Percentiles rank a stretch among this genome's conserved stretches.
phyloP scores from a whole-genome alignment of 1,140 invertebrate genomes.

The Musca vetustissima region DNA sequence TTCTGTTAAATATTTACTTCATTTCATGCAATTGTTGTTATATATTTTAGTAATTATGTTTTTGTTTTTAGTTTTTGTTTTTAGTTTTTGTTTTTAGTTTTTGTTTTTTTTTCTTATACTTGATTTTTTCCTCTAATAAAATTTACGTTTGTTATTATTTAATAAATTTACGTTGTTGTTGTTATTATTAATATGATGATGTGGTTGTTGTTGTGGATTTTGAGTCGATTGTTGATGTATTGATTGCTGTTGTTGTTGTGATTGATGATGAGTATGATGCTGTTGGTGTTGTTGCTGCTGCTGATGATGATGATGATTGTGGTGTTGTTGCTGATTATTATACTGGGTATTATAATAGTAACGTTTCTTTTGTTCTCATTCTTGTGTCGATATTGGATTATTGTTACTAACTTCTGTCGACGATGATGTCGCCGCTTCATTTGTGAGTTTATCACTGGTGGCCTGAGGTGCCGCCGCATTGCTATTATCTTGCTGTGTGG shows the following conservation, averaged over 20 bases:
- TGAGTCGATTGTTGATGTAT: background rate
- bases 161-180: conserved; percentile 19
- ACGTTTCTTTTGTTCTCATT: conserved; percentile 21
- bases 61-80: background rate
- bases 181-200: conserved; percentile 13
- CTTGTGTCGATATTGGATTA: conserved; percentile 23
- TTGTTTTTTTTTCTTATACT: conserved; percentile 1
- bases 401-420: conserved; percentile 13
- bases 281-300: conserved; percentile 8
- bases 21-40: too few species aligned
- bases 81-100: background rate
- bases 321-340: background rate
- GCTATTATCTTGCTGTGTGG: too few species aligned
- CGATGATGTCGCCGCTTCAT: background rate
- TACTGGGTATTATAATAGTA: conserved; percentile 22
- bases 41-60: background rate
- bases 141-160: conserved; percentile 21
- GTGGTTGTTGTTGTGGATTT: background rate
- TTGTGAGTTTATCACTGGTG: too few species aligned
- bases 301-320: background rate
- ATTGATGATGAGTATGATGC: conserved; percentile 1
- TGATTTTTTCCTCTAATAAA: conserved; percentile 4
- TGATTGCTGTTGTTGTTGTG: background rate
- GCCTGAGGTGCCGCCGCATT: too few species aligned
- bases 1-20: too few species aligned